These are phyloP conservation scores for Tricholauxania praeusta DNA, from an alignment of 2,888 invertebrate genomes.

Conservation along the genomic window DNA sequence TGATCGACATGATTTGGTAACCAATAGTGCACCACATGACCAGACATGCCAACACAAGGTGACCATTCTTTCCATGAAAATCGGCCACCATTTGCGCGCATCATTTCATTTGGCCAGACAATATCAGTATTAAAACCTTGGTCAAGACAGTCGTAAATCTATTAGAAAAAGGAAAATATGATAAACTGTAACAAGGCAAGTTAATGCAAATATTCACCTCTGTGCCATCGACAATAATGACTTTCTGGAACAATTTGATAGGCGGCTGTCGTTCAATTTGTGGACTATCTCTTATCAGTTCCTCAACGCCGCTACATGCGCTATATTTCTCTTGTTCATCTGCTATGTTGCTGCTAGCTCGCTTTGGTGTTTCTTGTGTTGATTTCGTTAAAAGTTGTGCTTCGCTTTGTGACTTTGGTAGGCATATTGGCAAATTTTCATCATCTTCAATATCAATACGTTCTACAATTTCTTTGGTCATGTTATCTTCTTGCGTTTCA, in stretches of 20 bases:
- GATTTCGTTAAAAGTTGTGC: neutral
- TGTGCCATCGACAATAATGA: constrained; percentile 66
- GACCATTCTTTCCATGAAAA: constrained; percentile 93
- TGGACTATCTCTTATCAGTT: constrained; percentile 22
- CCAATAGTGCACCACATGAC: constrained; percentile 94
- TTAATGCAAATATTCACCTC: constrained; percentile 56
- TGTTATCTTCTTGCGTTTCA: constrained; percentile 19
- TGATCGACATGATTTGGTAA: constrained; percentile 91
- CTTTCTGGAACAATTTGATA: constrained; percentile 65
- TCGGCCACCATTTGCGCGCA: constrained; percentile 87
- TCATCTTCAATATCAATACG: neutral
- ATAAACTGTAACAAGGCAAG: too few relatives aligned
- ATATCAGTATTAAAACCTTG: constrained; percentile 91
- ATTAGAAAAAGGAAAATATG: constrained; percentile 40
- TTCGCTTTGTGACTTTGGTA: constrained; percentile 4
- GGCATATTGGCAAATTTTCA: constrained; percentile 23
- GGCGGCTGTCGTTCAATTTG: constrained; percentile 45
- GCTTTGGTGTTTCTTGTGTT: neutral
- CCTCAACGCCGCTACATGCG: constrained; percentile 4
- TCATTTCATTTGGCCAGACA: constrained; percentile 93
- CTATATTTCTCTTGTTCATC: neutral
- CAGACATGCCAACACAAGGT: constrained; percentile 94
- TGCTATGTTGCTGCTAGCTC: too few relatives aligned
- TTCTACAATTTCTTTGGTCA: neutral
- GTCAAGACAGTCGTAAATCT: constrained; percentile 92